Evolutionary conservation across 2,888 invertebrate species (phyloP), one percentile per base, ranked within the genome.

Genomic region (Fragum whitleyi): DNA sequence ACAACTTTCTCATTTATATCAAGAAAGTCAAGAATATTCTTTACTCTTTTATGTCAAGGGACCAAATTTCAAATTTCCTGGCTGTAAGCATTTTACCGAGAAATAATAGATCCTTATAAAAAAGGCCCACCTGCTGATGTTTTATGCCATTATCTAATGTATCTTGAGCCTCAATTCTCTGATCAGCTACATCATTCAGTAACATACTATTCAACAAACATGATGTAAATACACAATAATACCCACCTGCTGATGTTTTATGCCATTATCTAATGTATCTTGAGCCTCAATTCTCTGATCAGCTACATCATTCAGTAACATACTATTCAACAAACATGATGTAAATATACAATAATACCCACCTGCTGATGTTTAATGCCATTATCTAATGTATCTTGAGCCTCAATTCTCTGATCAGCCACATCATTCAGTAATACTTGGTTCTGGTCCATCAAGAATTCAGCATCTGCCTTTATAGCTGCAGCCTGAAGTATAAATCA

Each of bases 321-420:
- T n/a, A n/a, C n/a, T n/a, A n/a, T n/a, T n/a, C n/a, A n/a, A n/a
- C n/a, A n/a, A n/a, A 93, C 90, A 59, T 90, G 85, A 84, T 95
- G 95, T 62, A 96, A 95, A 2, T 95, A 95, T n/a, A 97, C 94
- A n/a, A n/a, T n/a, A n/a, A 19, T 47, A 47, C 47, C 14, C 2
- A 94, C 93, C 92, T 94, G 93, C 92, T 98, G 97, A 87, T 97
- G 96, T 68, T 95, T 95, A 59, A 95, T 95, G 0, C 96, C 96
- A 82, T 94, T 94, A 36, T 94, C 91, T 23, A 96, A 92, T 51
- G 95, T 92, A 2, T 94, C 92, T 74, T 94, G 90, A 0, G 95
- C 95, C 62, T 93, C 92, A 1, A 91, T 92, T 23, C 94, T 95
- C 89, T 97, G 96, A 0, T 96, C 95, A n/a, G 95, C 95, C 1